These are phyloP conservation scores for Micropterix aruncella DNA, from an alignment of 2,888 invertebrate genomes.

Conservation along the genomic window DNA sequence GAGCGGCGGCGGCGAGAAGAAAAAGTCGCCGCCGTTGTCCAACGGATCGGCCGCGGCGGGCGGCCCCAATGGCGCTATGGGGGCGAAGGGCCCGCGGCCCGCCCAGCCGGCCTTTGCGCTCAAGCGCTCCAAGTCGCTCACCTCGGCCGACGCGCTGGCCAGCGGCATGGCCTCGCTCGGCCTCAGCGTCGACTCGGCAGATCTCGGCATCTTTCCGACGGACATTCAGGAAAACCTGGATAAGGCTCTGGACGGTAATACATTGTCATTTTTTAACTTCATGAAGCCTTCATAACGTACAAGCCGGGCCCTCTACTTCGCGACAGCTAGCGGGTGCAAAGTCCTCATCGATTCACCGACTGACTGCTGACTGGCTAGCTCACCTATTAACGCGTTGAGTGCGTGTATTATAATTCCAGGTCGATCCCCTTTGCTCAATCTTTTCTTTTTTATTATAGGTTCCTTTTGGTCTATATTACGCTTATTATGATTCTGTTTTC, in stretches of 20 bases:
- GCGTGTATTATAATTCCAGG: too few species aligned
- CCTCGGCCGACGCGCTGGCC: constrained; percentile 58
- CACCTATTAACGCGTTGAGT: too few species aligned
- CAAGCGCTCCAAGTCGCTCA: constrained; percentile 72
- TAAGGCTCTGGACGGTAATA: constrained; percentile 60
- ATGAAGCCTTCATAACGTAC: too few species aligned
- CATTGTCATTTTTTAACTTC: too few species aligned
- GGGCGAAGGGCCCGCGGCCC: constrained; percentile 11
- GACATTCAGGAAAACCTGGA: constrained; percentile 62
- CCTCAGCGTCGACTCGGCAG: constrained; percentile 56
- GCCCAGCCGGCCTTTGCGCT: constrained; percentile 24
- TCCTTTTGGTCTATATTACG: too few species aligned
- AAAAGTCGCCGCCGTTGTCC: constrained; percentile 30
- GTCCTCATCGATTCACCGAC: too few species aligned
- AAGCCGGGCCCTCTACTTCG: too few species aligned
- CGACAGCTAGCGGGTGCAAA: too few species aligned
- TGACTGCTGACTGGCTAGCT: too few species aligned
- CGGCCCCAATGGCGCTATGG: constrained; percentile 20
- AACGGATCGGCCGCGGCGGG: constrained; percentile 16
- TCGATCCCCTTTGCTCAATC: too few species aligned
- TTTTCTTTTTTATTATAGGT: too few species aligned
- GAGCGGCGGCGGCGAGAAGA: constrained; percentile 20
- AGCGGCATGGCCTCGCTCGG: constrained; percentile 53
- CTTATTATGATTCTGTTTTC: too few species aligned
- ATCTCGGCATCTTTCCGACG: constrained; percentile 59